phyloP scores from a whole-genome alignment of 2,888 invertebrate species.

The Nymphalis polychloros region DNA sequence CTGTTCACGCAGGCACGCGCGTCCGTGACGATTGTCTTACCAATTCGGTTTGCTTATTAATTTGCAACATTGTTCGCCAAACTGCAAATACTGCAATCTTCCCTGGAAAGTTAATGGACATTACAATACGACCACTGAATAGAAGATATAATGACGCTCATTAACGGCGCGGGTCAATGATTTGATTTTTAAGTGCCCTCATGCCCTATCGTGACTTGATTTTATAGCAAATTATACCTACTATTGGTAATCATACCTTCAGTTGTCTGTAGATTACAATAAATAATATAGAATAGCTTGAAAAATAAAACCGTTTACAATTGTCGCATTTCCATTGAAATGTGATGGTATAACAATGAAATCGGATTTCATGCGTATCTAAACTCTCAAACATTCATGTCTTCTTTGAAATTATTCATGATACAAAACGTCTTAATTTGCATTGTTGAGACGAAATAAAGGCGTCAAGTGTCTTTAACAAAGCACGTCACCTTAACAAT shows the following conservation, averaged over 20 bases:
- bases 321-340: constrained; percentile 8
- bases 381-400: constrained; percentile 30
- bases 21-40: constrained; percentile 56
- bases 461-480: constrained; percentile 48
- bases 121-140: constrained; percentile 51
- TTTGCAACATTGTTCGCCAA: constrained; percentile 69
- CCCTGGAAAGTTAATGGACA: constrained; percentile 56
- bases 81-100: constrained; percentile 46
- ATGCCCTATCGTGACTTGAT: constrained; percentile 3
- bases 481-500: constrained; percentile 63
- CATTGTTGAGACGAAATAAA: constrained; percentile 46
- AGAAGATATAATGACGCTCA: constrained; percentile 38
- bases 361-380: constrained; percentile 31
- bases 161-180: constrained; percentile 15
- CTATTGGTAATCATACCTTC: not conserved
- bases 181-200: constrained; percentile 18
- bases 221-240: not conserved
- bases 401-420: constrained; percentile 36
- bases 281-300: no score
- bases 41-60: constrained; percentile 58
- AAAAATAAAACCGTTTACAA: not conserved
- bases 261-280: no score
- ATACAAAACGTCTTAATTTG: constrained; percentile 44
- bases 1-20: constrained; percentile 54
- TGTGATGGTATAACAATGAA: constrained; percentile 18